Evolutionary conservation across 2,888 invertebrate species (phyloP), one percentile per base, ranked within the genome.

Genomic region (Hydrotaea cyrtoneurina): DNA sequence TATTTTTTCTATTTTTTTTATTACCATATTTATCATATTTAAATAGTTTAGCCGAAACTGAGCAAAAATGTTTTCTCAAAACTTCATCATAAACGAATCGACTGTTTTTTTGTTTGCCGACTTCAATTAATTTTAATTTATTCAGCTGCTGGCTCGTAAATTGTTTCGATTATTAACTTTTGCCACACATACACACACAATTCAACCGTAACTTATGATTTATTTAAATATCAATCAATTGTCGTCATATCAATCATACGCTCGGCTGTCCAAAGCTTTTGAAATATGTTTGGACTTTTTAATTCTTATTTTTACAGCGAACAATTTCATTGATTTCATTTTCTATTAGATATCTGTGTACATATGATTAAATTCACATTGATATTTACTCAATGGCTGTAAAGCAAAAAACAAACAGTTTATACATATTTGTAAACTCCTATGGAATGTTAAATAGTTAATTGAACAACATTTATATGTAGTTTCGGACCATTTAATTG

Each of bases 161-260:
- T 50, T 50, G n/a, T 50, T 15, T 50, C 7, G 5, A 2, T n/a
- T 50, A n/a, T 50, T 50, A 31, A 31, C 13, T 50, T 50, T n/a
- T n/a, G 50, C n/a, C 7, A 50, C 50, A n/a, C 50, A 50, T n/a
- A 3, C n/a, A 2, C 7, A 50, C 50, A n/a, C 50, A 50, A 13
- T 43, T 43, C 43, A 43, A 19, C 11, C 15, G 43, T 46, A 13
- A 15, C 80, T 19, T 75, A 46, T 75, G 46, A 80, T 80, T 75
- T 21, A 75, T 80, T 75, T 69, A 8, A 59, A 64, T 23, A 64
- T 36, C 53, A 15, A 10, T 57, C 55, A 57, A 57, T 57, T 17
- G n/a, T 53, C 31, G n/a, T 53, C 31, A 80, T 76, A 80, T 71
- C 76, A 71, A 76, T 80, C 80, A 80, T 76, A 80, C 76, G 76